Evolutionary conservation across 2,888 invertebrate genomes (phyloP), one percentile per base, ranked within the genome.

Genomic region (Campoplex nolae): DNA sequence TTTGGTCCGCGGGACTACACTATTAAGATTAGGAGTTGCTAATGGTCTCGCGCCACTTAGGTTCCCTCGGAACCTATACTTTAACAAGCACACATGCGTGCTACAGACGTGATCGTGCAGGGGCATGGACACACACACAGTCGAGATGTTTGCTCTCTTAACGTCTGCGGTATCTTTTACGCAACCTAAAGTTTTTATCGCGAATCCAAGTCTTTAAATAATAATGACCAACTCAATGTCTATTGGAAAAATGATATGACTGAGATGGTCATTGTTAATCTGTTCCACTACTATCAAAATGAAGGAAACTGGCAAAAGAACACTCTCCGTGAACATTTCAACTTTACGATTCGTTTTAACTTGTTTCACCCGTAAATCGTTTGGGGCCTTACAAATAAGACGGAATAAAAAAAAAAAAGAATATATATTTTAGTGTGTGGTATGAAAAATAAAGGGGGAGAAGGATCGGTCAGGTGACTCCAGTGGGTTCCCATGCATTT

Each of bases 401-500:
- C 32, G 32, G 32, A 62, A 62, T 32, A 62, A 62, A 62, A 62
- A 32, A 38, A 6, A 62, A 81, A 83, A 73, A 23, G 28, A 73
- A 32, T 35, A 23, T 83, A 73, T 68, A 68, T 70, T 75, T 75
- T 68, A 32, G 65, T 79, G 38, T 38, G 58, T 62, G 68, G 78
- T 73, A 73, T 68, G 71, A 77, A 54, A 73, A 42, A 83, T 73
- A 83, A 73, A 82, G 68, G 70, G 56, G 79, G 68, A 75, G 84
- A 89, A 80, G 84, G 82, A 84, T 88, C 88, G 89, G 89, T 88
- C 89, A 89, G 88, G 88, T 89, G 90, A 89, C 82, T 80, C 71
- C 85, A 81, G 89, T 88, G 75, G 91, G 92, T 93, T 93, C 93
- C 92, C 93, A 93, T 91, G 92, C 91, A 92, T 92, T 92, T 92